Percentiles rank a stretch among this genome's conserved stretches.
These are phyloP conservation scores for Agonum fuliginosum DNA, from an alignment of 2,888 invertebrate genomes.

Conservation along the genomic window DNA sequence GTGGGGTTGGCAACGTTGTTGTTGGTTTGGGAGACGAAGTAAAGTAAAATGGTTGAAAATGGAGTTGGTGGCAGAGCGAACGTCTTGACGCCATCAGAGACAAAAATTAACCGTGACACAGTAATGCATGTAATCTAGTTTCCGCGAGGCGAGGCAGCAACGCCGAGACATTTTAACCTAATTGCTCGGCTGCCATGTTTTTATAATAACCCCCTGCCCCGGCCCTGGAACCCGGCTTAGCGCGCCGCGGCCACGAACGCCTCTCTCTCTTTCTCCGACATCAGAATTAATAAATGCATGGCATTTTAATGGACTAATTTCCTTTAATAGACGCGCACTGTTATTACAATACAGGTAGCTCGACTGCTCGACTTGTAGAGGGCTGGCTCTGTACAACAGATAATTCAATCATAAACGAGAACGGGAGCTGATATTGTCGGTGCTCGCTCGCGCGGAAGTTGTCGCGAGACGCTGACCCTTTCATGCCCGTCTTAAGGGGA, in stretches of 20 bases:
- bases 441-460: constrained; percentile 37
- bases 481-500: background rate
- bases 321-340: constrained; percentile 63
- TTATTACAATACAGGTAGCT: constrained; percentile 64
- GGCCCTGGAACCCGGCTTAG: background rate
- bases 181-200: constrained; percentile 65
- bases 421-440: constrained; percentile 44
- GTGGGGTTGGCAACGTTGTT: too few relatives aligned
- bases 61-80: background rate
- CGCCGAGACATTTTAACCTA: constrained; percentile 65
- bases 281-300: constrained; percentile 64
- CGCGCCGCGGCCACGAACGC: constrained; percentile 18
- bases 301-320: constrained; percentile 64
- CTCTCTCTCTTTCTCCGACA: constrained; percentile 60
- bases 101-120: constrained; percentile 69
- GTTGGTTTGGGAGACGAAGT: constrained; percentile 20
- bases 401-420: constrained; percentile 64
- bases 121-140: constrained; percentile 70
- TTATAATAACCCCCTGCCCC: constrained; percentile 63
- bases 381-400: constrained; percentile 59
- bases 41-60: constrained; percentile 4
- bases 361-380: constrained; percentile 10
- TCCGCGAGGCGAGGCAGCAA: constrained; percentile 61
- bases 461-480: constrained; percentile 9
- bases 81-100: constrained; percentile 61